Conservation (phyloP, 2,797 vertebrate species). For the Poecilia wingei region DNA sequence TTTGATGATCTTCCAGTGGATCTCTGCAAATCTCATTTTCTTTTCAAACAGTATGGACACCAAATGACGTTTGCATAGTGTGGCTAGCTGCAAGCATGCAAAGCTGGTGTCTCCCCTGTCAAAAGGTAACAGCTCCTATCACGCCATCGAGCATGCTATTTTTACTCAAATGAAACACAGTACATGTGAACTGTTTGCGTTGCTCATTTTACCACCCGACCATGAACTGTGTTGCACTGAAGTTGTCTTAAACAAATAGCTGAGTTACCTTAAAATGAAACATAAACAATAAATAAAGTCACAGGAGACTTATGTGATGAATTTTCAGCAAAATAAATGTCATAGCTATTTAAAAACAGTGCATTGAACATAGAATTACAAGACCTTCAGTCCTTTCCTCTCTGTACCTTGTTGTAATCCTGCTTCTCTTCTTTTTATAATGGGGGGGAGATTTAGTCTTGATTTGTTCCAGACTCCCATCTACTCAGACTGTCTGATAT, state of each 20-base stretch:
- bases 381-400: constrained; percentile 53
- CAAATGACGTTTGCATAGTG: constrained; percentile 32
- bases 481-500: constrained; percentile 80
- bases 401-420: constrained; percentile 62
- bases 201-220: constrained; percentile 24
- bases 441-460: constrained; percentile 68
- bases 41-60: constrained; percentile 33
- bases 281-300: constrained; percentile 64
- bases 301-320: constrained; percentile 33
- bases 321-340: constrained; percentile 35
- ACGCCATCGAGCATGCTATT: constrained; percentile 34
- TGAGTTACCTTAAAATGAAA: constrained; percentile 29
- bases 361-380: constrained; percentile 36
- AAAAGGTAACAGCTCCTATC: constrained; percentile 35
- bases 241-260: constrained; percentile 33
- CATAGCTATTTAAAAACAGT: constrained; percentile 24
- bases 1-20: constrained; percentile 30
- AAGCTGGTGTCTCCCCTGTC: constrained; percentile 27
- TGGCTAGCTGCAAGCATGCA: constrained; percentile 44
- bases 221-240: constrained; percentile 23
- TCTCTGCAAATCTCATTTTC: constrained; percentile 22
- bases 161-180: constrained; percentile 42
- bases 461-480: constrained; percentile 67
- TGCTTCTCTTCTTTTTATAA: constrained; percentile 54
- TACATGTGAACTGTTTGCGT: constrained; percentile 45